Evolutionary conservation across 2,888 invertebrate genomes (phyloP).

Genomic region (Nomada goodeniana): DNA sequence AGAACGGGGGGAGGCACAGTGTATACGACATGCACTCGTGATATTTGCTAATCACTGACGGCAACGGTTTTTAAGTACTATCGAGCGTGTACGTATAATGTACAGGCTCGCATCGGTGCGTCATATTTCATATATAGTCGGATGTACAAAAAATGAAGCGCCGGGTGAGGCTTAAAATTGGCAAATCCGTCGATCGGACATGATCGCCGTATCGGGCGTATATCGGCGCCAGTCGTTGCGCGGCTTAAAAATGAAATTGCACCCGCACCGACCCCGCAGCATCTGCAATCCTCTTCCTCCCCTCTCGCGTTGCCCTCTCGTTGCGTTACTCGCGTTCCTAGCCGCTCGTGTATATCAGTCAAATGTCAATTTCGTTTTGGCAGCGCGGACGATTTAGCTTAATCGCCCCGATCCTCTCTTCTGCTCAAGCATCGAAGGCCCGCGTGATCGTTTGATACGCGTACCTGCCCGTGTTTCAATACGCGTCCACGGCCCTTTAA

Average conservation of each 20-base stretch:
- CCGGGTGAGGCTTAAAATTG: slow-evolving; percentile 82
- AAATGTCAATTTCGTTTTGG: slow-evolving; percentile 78
- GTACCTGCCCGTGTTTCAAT: slow-evolving; percentile 37
- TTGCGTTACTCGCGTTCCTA: slow-evolving; percentile 25
- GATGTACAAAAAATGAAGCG: slow-evolving; percentile 67
- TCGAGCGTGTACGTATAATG: slow-evolving; percentile 69
- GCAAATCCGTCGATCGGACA: slow-evolving; percentile 83
- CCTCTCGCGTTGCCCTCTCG: background rate
- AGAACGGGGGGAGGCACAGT: slow-evolving; percentile 30
- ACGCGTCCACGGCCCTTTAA: slow-evolving; percentile 44
- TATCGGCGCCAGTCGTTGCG: slow-evolving; percentile 73
- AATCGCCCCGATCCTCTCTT: slow-evolving; percentile 72
- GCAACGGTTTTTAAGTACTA: slow-evolving; percentile 75
- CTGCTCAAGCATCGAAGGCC: slow-evolving; percentile 67
- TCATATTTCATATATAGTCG: slow-evolving; percentile 66
- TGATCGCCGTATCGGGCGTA: slow-evolving; percentile 80
- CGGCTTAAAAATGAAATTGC: slow-evolving; percentile 81
- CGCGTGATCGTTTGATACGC: slow-evolving; percentile 62
- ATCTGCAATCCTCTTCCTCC: slow-evolving; percentile 34
- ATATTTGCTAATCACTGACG: slow-evolving; percentile 79
- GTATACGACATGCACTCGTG: slow-evolving; percentile 69
- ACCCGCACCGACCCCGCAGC: slow-evolving; percentile 61
- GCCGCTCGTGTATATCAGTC: slow-evolving; percentile 57
- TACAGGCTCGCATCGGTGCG: slow-evolving; percentile 65
- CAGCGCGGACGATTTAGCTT: slow-evolving; percentile 71